phyloP scores from a whole-genome alignment of 2,113 vertebrate genomes.

The Anser cygnoides region DNA sequence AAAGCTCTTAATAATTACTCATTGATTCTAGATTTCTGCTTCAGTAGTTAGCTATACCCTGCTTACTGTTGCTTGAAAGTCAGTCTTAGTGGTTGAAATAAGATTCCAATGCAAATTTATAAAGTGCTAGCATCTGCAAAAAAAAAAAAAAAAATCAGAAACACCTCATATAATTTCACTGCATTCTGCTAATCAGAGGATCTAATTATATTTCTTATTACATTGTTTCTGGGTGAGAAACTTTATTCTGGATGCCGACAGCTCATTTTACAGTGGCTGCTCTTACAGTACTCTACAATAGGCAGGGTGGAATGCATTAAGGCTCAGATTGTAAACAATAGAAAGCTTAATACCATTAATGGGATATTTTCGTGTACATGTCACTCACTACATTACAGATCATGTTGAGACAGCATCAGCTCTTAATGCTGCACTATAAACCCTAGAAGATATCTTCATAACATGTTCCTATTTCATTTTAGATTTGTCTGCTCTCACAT shows the following conservation, averaged over 20 bases:
- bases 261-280: constrained; percentile 66
- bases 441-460: neutral
- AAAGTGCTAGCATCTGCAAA: constrained; percentile 58
- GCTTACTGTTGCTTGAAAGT: constrained; percentile 78
- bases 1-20: constrained; percentile 86
- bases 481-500: neutral
- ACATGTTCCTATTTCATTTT: neutral
- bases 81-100: constrained; percentile 63
- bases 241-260: constrained; percentile 43
- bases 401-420: neutral
- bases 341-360: constrained; percentile 18
- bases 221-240: constrained; percentile 71
- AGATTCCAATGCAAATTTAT: constrained; percentile 52
- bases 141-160: constrained; percentile 54
- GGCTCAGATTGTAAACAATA: constrained; percentile 45
- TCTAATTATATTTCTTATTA: constrained; percentile 73
- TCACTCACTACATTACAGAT: constrained; percentile 31
- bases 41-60: constrained; percentile 71
- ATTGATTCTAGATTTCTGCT: constrained; percentile 82
- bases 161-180: constrained; percentile 56
- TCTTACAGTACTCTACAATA: constrained; percentile 43
- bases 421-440: constrained; percentile 6
- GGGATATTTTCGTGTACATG: constrained; percentile 28
- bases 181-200: constrained; percentile 70
- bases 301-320: constrained; percentile 58